phyloP scores from a whole-genome alignment of 1,140 invertebrate species.

The Macrocentrus cingulum region DNA sequence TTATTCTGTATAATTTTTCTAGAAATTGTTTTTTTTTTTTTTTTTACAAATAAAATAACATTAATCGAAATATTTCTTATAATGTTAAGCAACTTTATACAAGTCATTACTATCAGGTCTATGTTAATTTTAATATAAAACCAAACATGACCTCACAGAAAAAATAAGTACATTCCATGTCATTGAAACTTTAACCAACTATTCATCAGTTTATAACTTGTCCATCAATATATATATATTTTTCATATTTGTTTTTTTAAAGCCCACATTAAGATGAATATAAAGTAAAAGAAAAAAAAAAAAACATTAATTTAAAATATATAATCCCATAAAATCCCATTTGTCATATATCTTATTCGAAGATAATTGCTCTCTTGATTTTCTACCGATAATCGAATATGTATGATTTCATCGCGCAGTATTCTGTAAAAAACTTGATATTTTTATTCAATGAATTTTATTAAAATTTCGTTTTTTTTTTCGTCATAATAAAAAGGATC shows the following conservation, averaged over 20 bases:
- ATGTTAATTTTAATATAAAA: slow-evolving; percentile 30
- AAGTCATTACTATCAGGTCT: slow-evolving; percentile 19
- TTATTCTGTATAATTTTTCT: neutral
- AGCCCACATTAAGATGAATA: too few relatives aligned
- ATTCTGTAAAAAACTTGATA: neutral
- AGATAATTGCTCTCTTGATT: neutral
- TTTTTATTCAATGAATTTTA: too few relatives aligned
- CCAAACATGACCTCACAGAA: slow-evolving; percentile 23
- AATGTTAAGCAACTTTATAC: slow-evolving; percentile 20
- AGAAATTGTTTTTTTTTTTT: too few relatives aligned
- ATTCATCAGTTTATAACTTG: too few relatives aligned
- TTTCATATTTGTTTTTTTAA: neutral
- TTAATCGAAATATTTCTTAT: too few relatives aligned
- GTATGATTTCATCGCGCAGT: neutral
- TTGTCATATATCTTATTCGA: neutral
- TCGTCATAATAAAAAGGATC: neutral
- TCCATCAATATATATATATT: too few relatives aligned
- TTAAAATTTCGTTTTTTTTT: neutral
- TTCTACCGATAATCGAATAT: neutral
- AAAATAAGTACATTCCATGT: slow-evolving; percentile 22
- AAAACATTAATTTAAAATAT: too few relatives aligned
- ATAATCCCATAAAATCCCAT: too few relatives aligned
- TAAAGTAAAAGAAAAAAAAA: too few relatives aligned
- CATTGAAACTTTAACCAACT: neutral
- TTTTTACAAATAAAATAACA: too few relatives aligned